Conservation (phyloP, 1,140 invertebrate species). For the Adelges cooleyi region DNA sequence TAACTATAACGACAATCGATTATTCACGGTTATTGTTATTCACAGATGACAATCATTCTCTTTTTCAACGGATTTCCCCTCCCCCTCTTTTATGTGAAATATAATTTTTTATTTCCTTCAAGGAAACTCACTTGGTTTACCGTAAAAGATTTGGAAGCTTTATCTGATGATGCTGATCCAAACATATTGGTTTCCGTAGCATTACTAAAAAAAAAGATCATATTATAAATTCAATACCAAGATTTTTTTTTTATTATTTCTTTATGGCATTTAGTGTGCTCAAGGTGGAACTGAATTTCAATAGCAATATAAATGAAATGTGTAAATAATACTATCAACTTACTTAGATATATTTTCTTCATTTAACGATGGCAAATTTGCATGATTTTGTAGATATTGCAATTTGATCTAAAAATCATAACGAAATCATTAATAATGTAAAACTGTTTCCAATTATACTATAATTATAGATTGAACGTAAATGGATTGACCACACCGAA, state of each 20-base stretch:
- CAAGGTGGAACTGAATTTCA: too few relatives aligned
- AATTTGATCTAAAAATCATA: conserved; percentile 4
- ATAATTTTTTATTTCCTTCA: conserved; percentile 6
- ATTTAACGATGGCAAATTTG: conserved; percentile 3
- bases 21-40: conserved; percentile 20
- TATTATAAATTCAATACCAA: too few relatives aligned
- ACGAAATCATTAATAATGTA: too few relatives aligned
- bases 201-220: not conserved
- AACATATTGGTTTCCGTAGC: not conserved
- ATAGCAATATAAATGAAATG: too few relatives aligned
- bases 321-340: not conserved
- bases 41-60: not conserved
- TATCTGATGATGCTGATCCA: not conserved
- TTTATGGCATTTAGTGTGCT: too few relatives aligned
- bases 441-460: too few relatives aligned
- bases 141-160: not conserved
- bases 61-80: not conserved
- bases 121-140: not conserved
- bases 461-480: too few relatives aligned
- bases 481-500: too few relatives aligned
- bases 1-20: conserved; percentile 10
- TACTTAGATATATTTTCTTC: not conserved
- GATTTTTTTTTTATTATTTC: too few relatives aligned
- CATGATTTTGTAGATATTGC: not conserved
- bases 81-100: not conserved